These are phyloP conservation scores for Sanderia malayensis DNA, from an alignment of 30 jellyfish, hydroid and myxozoan genomes.

Conservation along the genomic window DNA sequence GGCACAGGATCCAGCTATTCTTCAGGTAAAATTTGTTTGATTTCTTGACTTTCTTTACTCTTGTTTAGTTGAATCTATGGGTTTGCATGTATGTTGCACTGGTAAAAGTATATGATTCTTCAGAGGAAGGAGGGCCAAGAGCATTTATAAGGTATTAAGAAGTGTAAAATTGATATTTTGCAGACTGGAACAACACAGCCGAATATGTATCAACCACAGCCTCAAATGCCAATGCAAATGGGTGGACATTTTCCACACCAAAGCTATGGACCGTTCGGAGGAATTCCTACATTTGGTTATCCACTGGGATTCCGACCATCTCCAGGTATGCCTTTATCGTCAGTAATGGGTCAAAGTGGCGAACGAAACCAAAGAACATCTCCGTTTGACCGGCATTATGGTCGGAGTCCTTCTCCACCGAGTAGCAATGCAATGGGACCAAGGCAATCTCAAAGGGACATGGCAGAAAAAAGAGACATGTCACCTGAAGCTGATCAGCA, in stretches of 20 bases:
- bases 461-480: slow-evolving; percentile 30
- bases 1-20: slow-evolving; percentile 92
- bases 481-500: slow-evolving; percentile 36
- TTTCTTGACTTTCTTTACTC: too few species aligned
- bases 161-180: too few species aligned
- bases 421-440: slow-evolving; percentile 31
- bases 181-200: slow-evolving; percentile 88
- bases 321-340: slow-evolving; percentile 54
- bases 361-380: slow-evolving; percentile 50
- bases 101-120: too few species aligned
- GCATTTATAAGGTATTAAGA: too few species aligned
- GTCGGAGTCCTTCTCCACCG: slow-evolving; percentile 69
- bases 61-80: too few species aligned
- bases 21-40: slow-evolving; percentile 70
- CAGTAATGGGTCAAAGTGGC: slow-evolving; percentile 46
- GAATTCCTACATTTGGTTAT: slow-evolving; percentile 81
- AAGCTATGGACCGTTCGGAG: slow-evolving; percentile 83
- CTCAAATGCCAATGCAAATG: slow-evolving; percentile 61
- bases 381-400: slow-evolving; percentile 45
- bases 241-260: slow-evolving; percentile 65
- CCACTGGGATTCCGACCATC: slow-evolving; percentile 74
- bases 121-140: too few species aligned
- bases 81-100: too few species aligned
- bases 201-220: slow-evolving; percentile 60
- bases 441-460: slow-evolving; percentile 23